phyloP scores from a whole-genome alignment of 1,140 invertebrate genomes.

The Dysdera silvatica region DNA sequence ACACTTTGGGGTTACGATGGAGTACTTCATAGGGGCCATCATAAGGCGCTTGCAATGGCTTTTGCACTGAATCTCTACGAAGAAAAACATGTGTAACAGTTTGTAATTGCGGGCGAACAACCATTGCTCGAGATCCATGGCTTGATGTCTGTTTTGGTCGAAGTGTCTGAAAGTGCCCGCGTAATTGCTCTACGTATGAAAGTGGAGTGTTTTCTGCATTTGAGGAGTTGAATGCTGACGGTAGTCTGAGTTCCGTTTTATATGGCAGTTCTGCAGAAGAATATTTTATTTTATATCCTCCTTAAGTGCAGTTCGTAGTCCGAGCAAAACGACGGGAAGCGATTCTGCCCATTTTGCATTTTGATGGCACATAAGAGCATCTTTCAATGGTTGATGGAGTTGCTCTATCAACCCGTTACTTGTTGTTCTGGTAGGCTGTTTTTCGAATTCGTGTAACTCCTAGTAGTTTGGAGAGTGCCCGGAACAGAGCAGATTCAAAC shows the following conservation, averaged over 20 bases:
- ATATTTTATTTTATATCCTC: slow-evolving; percentile 32
- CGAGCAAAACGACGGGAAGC: slow-evolving; percentile 43
- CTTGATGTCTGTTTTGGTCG: background rate
- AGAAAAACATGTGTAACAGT: background rate
- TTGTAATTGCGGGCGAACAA: background rate
- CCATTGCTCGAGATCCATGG: background rate
- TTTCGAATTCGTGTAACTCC: too few species aligned
- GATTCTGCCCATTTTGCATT: slow-evolving; percentile 36
- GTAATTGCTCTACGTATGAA: background rate
- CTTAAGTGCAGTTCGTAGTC: slow-evolving; percentile 35
- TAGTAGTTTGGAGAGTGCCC: slow-evolving; percentile 17
- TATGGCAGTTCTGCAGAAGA: slow-evolving; percentile 29
- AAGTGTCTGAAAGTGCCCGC: background rate
- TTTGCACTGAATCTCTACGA: background rate
- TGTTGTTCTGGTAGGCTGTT: slow-evolving; percentile 13
- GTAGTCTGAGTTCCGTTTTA: slow-evolving; percentile 31
- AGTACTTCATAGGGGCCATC: background rate
- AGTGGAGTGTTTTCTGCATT: background rate
- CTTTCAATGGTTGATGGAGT: slow-evolving; percentile 44
- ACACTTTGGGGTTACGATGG: background rate
- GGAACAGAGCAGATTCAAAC: slow-evolving; percentile 41
- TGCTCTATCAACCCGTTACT: slow-evolving; percentile 41
- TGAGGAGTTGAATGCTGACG: slow-evolving; percentile 30
- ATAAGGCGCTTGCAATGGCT: background rate
- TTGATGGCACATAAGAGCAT: slow-evolving; percentile 30